These are phyloP conservation scores for Lithobates sylvaticus DNA, from an alignment of 2,797 vertebrate species.

Conservation along the genomic window DNA sequence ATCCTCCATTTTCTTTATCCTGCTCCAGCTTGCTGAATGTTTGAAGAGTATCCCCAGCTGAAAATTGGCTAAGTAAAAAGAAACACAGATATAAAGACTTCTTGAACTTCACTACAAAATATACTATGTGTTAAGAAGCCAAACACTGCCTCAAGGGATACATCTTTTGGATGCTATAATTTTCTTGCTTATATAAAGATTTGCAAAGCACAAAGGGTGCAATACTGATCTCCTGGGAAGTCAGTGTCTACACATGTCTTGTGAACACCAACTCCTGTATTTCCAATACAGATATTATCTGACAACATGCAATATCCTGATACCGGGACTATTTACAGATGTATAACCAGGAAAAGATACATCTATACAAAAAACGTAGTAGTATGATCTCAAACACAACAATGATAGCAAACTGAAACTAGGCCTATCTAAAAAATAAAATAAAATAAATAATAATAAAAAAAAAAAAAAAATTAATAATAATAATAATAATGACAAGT, in stretches of 20 bases:
- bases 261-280: background rate
- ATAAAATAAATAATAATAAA: too few species aligned
- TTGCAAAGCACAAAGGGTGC: constrained; percentile 21
- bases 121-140: constrained; percentile 19
- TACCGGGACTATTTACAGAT: background rate
- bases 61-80: constrained; percentile 65
- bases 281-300: background rate
- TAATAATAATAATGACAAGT: too few species aligned
- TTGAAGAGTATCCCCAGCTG: constrained; percentile 68
- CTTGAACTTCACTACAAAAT: constrained; percentile 54
- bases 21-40: constrained; percentile 63
- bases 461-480: too few species aligned
- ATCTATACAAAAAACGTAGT: background rate
- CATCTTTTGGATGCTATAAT: constrained; percentile 20
- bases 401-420: background rate
- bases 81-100: constrained; percentile 68
- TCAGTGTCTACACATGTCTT: background rate
- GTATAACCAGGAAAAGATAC: background rate
- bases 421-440: background rate
- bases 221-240: background rate
- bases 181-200: constrained; percentile 40
- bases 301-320: background rate
- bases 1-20: constrained; percentile 65
- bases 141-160: constrained; percentile 31
- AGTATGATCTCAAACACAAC: background rate